Percentiles rank a stretch among this genome's conserved stretches.
Conservation (phyloP, 2,888 invertebrate species). For the Synanthedon tipuliformis region DNA sequence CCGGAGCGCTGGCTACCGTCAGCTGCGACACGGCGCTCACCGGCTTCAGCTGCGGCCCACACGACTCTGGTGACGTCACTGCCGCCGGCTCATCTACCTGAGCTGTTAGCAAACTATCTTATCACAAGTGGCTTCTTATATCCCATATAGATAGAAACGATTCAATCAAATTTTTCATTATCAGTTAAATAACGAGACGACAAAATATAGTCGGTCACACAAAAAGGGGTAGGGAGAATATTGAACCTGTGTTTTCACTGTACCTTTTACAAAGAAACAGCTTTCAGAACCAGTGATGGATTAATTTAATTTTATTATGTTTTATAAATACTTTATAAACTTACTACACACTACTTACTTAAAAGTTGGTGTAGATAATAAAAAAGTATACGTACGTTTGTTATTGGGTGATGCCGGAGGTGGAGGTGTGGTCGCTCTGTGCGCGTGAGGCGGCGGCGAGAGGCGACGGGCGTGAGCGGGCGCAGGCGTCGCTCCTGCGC, state of each 20-base stretch:
- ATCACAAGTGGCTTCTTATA: no score
- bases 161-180: no score
- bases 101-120: constrained; percentile 15
- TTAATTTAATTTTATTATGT: no score
- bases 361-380: not conserved
- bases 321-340: not conserved
- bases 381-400: constrained; percentile 30
- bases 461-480: constrained; percentile 54
- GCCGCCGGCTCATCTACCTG: constrained; percentile 30
- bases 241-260: no score
- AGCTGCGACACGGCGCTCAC: constrained; percentile 68
- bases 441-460: constrained; percentile 58
- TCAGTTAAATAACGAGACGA: no score
- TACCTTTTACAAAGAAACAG: no score
- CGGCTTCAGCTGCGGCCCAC: constrained; percentile 32
- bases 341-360: no score
- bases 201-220: no score
- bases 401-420: constrained; percentile 24
- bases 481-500: constrained; percentile 25
- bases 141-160: no score
- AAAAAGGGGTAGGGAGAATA: no score
- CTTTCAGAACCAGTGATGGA: no score
- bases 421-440: constrained; percentile 53
- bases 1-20: constrained; percentile 73
- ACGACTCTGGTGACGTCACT: constrained; percentile 23